Base-by-base conservation (phyloP, 2,113 vertebrate species). In the Hippocampus comes region DNA sequence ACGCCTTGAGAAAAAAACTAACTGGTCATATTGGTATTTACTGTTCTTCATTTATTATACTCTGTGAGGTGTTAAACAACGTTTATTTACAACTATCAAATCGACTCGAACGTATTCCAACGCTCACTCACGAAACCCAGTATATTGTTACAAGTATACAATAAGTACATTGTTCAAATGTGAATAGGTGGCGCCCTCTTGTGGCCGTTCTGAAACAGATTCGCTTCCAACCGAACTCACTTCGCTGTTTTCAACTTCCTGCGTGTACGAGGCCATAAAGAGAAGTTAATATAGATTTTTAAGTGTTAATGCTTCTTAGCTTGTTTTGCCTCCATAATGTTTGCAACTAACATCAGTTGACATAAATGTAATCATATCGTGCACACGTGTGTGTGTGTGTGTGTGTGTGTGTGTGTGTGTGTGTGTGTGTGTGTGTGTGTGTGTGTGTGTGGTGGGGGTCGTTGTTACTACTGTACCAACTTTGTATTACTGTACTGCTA, bases 101-200 rank as follows among this genome's bases (percentile, higher is more conserved):
- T 23, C 3, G 21, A 56, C 9, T n/a, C 1, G 3, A 20, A 51
- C 17, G 49, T 51, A 20, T 56, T n/a, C 53, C 3, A 56, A 56
- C 8, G 3, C 53, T 11, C 8, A 23, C 3, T 21, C 53, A 4
- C 4, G 9, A n/a, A 56, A 11, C 9, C n/a, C 3, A 25, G 51
- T n/a, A 21, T 25, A n/a, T n/a, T n/a, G n/a, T n/a, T n/a, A n/a
- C n/a, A n/a, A n/a, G n/a, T n/a, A n/a, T n/a, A n/a, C n/a, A n/a
- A n/a, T n/a, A n/a, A n/a, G n/a, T n/a, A 10, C 53, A 23, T 56
- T n/a, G 15, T 1, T 41, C 1, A 67, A 67, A 66, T 2, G 1
- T 74, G 23, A 70, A 34, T 2, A 1, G 64, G 12, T 25, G 42
- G 15, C 56, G 63, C 72, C 11, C 59, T 85, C 89, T 89, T 68